A percentile compares a stretch with the other conserved stretches of the same genome.
Evolutionary conservation across 2,888 invertebrate species (phyloP).

Genomic region (Pandemis heparana): DNA sequence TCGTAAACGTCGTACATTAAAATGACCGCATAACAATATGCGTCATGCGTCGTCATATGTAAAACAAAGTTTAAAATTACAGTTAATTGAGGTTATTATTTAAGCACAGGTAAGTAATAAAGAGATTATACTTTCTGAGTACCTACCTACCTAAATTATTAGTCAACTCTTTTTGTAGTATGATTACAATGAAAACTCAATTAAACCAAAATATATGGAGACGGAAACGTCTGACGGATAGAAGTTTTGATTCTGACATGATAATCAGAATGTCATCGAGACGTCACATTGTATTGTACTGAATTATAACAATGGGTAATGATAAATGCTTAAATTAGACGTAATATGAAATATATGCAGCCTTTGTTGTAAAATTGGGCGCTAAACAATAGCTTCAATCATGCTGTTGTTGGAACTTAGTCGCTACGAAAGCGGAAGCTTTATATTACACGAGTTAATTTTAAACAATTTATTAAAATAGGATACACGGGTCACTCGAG

Average conservation of each 20-base stretch:
- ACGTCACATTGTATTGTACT: slow-evolving; percentile 34
- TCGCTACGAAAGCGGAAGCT: background rate
- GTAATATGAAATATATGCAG: slow-evolving; percentile 30
- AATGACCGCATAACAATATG: background rate
- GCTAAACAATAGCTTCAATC: slow-evolving; percentile 20
- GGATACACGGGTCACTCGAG: too few relatives aligned
- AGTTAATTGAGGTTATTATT: background rate
- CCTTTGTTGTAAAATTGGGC: slow-evolving; percentile 14
- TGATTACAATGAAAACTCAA: slow-evolving; percentile 29
- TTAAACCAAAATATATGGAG: slow-evolving; percentile 15
- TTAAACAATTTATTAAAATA: too few relatives aligned
- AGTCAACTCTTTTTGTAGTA: background rate
- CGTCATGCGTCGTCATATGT: too few relatives aligned
- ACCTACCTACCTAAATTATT: background rate
- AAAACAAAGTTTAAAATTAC: too few relatives aligned
- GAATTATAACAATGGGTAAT: slow-evolving; percentile 34
- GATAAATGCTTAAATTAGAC: slow-evolving; percentile 36
- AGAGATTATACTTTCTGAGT: background rate
- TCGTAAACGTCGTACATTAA: background rate
- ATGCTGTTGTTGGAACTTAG: background rate
- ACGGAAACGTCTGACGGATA: slow-evolving; percentile 23
- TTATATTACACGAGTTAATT: background rate
- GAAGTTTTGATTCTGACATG: slow-evolving; percentile 35
- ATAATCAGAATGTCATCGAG: slow-evolving; percentile 38
- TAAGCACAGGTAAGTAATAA: background rate